Base-by-base conservation (phyloP, 2,888 invertebrate genomes). In the Seira sanloemensis region DNA sequence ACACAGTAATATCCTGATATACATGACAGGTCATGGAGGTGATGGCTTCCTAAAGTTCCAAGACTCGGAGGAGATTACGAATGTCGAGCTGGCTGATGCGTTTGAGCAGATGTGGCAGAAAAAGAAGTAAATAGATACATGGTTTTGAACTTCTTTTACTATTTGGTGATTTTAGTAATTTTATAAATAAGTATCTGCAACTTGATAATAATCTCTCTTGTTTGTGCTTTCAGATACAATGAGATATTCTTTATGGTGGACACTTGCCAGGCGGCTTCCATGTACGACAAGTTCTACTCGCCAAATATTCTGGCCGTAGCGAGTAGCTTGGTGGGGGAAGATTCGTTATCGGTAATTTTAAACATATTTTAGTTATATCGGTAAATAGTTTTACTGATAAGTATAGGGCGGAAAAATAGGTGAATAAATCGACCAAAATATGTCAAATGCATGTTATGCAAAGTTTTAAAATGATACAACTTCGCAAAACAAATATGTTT, bases 71-170 rank as follows among this genome's bases (percentile, higher is more conserved):
- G 99, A 99, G 92, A 97, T 99, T 23, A 99, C 99, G 1, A 98
- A 97, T 91, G 97, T 98, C 90, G 99, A 99, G 91, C 92, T 99
- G 90, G 99, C 98, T 19, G 99, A 99, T 94, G 99, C 99, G 19
- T 94, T 99, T 77, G 98, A 99, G 91, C 99, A 99, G 92, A 99
- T 99, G 99, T 98, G 98, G 97, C 98, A 99, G 91, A 99, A 99
- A 91, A 94, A 96, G 91, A 94, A 98, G 96, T 96, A 89, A 85
- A 24, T n/a, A n/a, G n/a, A n/a, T n/a, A n/a, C n/a, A n/a, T n/a
- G n/a, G n/a, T n/a, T n/a, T n/a, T n/a, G n/a, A n/a, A n/a, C n/a
- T n/a, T n/a, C n/a, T n/a, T n/a, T n/a, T n/a, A n/a, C n/a, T n/a
- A n/a, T n/a, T n/a, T n/a, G n/a, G n/a, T n/a, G n/a, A n/a, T n/a